A percentile compares a stretch with the other conserved stretches of the same genome.
phyloP scores from a whole-genome alignment of 2,113 vertebrate genomes.

The Paramisgurnus dabryanus region DNA sequence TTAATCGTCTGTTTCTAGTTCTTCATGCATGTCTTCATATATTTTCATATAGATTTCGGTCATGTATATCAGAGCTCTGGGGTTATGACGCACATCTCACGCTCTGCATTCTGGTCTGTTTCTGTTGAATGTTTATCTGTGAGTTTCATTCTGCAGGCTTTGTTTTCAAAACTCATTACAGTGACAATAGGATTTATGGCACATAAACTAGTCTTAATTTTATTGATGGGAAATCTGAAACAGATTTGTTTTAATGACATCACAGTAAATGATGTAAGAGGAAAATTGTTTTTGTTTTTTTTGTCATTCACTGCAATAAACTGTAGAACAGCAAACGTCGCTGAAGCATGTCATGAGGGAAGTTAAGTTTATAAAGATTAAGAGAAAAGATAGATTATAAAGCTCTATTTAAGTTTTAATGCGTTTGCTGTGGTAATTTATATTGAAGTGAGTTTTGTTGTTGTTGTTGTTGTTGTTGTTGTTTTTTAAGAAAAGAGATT shows the following conservation, averaged over 20 bases:
- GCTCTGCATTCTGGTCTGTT: not conserved
- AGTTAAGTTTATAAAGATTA: slow-evolving; percentile 16
- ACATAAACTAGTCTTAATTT: slow-evolving; percentile 4
- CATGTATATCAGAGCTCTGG: no score
- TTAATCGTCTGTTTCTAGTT: no score
- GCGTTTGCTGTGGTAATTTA: slow-evolving; percentile 79
- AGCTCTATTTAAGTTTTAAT: slow-evolving; percentile 67
- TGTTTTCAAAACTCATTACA: not conserved
- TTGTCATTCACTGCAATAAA: slow-evolving; percentile 40
- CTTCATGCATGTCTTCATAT: no score
- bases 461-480: slow-evolving; percentile 63
- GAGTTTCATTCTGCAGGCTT: not conserved
- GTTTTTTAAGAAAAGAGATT: slow-evolving; percentile 53
- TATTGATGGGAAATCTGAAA: not conserved
- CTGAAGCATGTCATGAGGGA: slow-evolving; percentile 47
- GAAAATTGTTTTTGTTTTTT: slow-evolving; percentile 13
- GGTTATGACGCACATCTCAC: no score
- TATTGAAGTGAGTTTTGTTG: slow-evolving; percentile 71
- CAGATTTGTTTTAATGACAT: slow-evolving; percentile 32
- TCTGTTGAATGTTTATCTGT: not conserved
- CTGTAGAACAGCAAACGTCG: not conserved
- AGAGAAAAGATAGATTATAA: slow-evolving; percentile 46
- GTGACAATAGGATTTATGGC: not conserved
- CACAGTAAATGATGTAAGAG: slow-evolving; percentile 49
- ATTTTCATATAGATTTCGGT: no score